Evolutionary conservation across 2,113 vertebrate species (phyloP), one percentile per base, ranked within the genome.

Genomic region (Amphiprion percula): DNA sequence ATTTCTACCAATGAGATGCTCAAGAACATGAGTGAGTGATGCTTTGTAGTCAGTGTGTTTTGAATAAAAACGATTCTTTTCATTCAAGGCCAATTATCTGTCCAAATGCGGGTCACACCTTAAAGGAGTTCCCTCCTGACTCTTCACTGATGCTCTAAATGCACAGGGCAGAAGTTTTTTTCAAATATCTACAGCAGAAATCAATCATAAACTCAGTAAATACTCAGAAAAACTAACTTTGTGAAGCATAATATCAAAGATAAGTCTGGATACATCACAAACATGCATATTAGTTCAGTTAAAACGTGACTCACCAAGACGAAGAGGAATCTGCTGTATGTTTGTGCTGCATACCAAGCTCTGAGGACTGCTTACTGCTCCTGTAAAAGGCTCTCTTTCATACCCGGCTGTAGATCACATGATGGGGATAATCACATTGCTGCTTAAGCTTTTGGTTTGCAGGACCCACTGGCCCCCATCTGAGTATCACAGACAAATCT

Each of bases 401-500:
- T 92, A 70, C 71, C 44, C 39, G 10, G 79, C 68, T 85, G 81
- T 21, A 75, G 90, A 92, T 95, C 94, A 95, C 94, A 95, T 95
- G 94, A 92, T 82, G 82, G 68, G 67, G 93, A 93, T 95, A 93
- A 95, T 94, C 90, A 90, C 88, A 90, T 86, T 93, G 80, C 68
- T 23, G 65, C 63, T 84, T 66, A 91, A 74, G 74, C 88, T 80
- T 86, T 81, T 85, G 65, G 62, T 66, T 73, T 2, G 10, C 46
- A 55, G 26, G 54, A 49, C 64, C 66, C 39, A 53, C 17, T 46
- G 67, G 69, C 64, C 37, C 26, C 4, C 49, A 15, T 30, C 62
- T 50, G 1, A 74, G 75, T 11, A 64, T 50, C 30, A 52, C 3
- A 0, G 14, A 19, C 64, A 39, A 26, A 21, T 70, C 50, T 66